Evolutionary conservation across 2,113 vertebrate species (phyloP).

Genomic region (Gymnarchus niloticus): DNA sequence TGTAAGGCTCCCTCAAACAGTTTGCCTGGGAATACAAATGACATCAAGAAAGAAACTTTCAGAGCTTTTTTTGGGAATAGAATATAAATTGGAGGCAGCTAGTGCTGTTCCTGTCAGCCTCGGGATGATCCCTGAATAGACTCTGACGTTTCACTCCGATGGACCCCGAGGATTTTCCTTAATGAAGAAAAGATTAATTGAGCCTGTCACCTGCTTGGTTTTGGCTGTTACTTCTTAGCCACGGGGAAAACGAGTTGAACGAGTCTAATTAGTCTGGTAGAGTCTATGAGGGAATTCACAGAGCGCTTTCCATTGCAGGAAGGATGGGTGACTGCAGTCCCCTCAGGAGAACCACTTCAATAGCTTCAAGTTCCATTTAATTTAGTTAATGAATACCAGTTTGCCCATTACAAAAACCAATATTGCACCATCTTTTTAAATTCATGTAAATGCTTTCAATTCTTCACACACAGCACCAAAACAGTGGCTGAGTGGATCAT

Average conservation of each 20-base stretch:
- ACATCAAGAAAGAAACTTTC: not conserved
- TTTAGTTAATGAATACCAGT: constrained; percentile 10
- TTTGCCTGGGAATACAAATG: not conserved
- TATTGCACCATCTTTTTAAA: not conserved
- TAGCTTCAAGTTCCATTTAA: not conserved
- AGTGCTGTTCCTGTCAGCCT: not conserved
- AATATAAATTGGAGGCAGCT: not conserved
- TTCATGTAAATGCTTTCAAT: not conserved
- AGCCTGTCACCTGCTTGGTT: constrained; percentile 12
- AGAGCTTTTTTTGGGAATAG: not conserved
- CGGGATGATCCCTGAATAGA: constrained; percentile 1
- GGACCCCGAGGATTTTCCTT: not conserved
- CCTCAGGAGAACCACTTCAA: not conserved
- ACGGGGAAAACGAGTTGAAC: not conserved
- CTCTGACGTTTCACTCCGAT: not conserved
- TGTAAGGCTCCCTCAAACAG: not conserved
- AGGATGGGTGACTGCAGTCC: not conserved
- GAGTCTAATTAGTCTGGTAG: not conserved
- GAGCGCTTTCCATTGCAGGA: not conserved
- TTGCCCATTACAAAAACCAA: not conserved
- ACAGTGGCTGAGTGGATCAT: not conserved
- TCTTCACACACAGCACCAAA: not conserved
- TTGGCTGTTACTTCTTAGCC: not conserved
- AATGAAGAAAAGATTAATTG: constrained; percentile 26
- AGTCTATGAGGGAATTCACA: not conserved